Evolutionary conservation across 2,888 invertebrate species (phyloP).

Genomic region (Chironomus riparius): DNA sequence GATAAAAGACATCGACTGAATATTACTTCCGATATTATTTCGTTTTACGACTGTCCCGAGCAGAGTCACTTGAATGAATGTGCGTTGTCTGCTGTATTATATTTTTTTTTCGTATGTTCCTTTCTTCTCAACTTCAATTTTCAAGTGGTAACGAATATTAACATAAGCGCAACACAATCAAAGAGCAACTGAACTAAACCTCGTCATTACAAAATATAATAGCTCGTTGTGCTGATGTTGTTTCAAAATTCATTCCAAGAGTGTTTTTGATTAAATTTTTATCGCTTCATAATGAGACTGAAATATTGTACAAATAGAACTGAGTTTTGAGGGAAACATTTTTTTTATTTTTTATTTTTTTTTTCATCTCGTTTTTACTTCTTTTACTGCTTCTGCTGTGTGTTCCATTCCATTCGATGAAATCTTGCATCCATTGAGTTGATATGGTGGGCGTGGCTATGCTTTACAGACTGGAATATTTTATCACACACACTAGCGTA

Average conservation of each 20-base stretch:
- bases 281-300: constrained; percentile 28
- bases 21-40: constrained; percentile 6
- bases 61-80: constrained; percentile 12
- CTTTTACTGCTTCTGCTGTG: not conserved
- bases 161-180: constrained; percentile 17
- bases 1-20: not conserved
- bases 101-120: not conserved
- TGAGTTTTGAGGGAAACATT: constrained; percentile 10
- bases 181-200: constrained; percentile 19
- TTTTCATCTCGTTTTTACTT: not conserved
- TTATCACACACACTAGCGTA: not conserved
- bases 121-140: not conserved
- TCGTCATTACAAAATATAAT: constrained; percentile 25
- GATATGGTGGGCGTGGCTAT: not conserved
- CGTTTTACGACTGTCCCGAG: constrained; percentile 12
- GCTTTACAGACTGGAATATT: not conserved
- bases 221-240: constrained; percentile 15
- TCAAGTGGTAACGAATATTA: not conserved
- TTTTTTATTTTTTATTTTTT: not conserved
- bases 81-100: not conserved
- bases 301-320: constrained; percentile 23
- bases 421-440: constrained; percentile 2
- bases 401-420: not conserved
- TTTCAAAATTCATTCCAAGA: constrained; percentile 22
- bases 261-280: constrained; percentile 27